Evolutionary conservation across 2,113 vertebrate species (phyloP).

Genomic region (Progne subis): DNA sequence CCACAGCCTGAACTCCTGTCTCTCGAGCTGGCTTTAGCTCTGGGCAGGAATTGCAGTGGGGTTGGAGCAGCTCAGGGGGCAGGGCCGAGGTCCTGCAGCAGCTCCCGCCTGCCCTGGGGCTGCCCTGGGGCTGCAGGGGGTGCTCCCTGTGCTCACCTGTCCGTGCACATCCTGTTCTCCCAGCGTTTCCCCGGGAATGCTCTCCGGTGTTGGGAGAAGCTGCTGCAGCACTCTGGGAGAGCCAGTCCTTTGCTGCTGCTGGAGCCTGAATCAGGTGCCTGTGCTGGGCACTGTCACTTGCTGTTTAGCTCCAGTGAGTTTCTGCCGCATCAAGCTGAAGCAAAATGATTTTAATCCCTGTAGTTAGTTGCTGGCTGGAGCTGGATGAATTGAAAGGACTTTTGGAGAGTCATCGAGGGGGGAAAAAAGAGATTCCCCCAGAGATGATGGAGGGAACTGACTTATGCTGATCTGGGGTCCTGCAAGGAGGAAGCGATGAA

Average conservation of each 20-base stretch:
- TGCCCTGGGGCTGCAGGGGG: neutral
- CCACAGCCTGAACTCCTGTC: too few species aligned
- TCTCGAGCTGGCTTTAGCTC: neutral
- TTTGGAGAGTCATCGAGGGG: neutral
- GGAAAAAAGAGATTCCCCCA: neutral
- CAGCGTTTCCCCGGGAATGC: neutral
- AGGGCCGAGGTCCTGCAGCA: accelerated
- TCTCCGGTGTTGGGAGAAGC: neutral
- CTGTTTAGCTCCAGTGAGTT: slow-evolving; percentile 17
- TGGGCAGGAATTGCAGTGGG: neutral
- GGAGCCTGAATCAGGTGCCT: slow-evolving; percentile 31
- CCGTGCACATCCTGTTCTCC: accelerated
- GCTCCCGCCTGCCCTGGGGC: too few species aligned
- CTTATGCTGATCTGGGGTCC: neutral
- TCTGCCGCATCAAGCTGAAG: slow-evolving; percentile 47
- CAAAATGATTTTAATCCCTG: slow-evolving; percentile 50
- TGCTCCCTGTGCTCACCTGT: neutral
- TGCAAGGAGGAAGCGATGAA: neutral
- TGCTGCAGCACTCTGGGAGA: neutral
- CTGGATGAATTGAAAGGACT: slow-evolving; percentile 38
- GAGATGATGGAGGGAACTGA: neutral
- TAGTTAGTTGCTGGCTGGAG: slow-evolving; percentile 27
- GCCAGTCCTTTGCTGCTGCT: neutral
- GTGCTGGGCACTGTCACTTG: slow-evolving; percentile 21
- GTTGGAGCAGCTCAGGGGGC: neutral